Conservation (phyloP, 2,888 invertebrate genomes). For the Bimastos eiseni region DNA sequence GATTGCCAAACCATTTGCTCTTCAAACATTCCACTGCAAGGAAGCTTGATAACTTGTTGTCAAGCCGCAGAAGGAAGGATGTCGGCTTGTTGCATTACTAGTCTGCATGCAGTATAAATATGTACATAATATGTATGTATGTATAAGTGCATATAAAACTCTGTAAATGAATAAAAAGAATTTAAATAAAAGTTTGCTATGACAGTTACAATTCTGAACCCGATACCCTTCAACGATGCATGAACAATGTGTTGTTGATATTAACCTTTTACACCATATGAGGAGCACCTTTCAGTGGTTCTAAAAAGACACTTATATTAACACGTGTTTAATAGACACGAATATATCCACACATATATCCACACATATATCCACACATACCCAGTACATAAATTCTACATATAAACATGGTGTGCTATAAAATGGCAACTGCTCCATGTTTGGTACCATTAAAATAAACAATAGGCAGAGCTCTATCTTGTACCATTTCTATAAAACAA, state of each 20-base stretch:
- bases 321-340: too few species aligned
- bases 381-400: not conserved
- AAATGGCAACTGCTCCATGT: not conserved
- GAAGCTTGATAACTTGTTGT: not conserved
- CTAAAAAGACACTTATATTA: too few species aligned
- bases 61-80: not conserved
- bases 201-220: not conserved
- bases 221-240: not conserved
- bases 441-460: not conserved
- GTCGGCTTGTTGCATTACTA: not conserved
- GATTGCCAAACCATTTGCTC: not conserved
- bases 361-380: not conserved
- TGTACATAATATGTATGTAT: slow-evolving; percentile 40
- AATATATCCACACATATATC: not conserved
- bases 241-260: too few species aligned
- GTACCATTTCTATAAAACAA: too few species aligned
- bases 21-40: not conserved
- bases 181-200: not conserved
- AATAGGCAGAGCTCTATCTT: too few species aligned
- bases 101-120: not conserved
- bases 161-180: not conserved
- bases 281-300: too few species aligned
- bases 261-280: too few species aligned
- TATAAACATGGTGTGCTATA: not conserved
- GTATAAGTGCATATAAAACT: not conserved